Percentiles rank a stretch among this genome's conserved stretches.
phyloP scores from a whole-genome alignment of 2,113 vertebrate species.

The Lamprologus speciosus region DNA sequence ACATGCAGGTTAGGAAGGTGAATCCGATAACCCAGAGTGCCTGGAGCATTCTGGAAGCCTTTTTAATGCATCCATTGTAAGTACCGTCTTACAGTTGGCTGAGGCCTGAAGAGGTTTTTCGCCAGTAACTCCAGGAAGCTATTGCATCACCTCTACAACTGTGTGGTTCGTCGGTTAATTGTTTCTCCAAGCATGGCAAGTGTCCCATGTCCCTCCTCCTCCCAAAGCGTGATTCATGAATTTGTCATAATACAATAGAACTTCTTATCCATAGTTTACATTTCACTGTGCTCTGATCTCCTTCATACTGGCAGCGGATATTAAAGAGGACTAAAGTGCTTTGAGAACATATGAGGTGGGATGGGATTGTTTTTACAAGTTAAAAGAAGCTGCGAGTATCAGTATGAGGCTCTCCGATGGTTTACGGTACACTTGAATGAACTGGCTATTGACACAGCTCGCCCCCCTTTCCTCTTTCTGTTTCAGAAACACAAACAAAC shows the following conservation, averaged over 20 bases:
- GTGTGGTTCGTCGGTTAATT: not conserved
- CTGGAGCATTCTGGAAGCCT: not conserved
- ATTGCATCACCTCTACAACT: constrained; percentile 35
- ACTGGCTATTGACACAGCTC: constrained; percentile 19
- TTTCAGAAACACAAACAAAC: not conserved
- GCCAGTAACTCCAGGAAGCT: constrained; percentile 8
- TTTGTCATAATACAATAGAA: constrained; percentile 3
- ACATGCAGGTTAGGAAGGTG: not conserved
- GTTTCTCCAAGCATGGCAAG: not conserved
- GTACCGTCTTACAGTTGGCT: not conserved
- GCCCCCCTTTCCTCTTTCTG: not conserved
- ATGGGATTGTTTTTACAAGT: not conserved
- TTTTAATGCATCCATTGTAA: not conserved
- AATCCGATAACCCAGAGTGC: not conserved
- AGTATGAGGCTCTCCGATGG: constrained; percentile 20
- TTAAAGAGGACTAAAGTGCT: not conserved
- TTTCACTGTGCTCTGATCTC: not conserved
- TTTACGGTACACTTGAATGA: not conserved
- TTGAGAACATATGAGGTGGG: not conserved
- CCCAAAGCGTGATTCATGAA: constrained; percentile 2
- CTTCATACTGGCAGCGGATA: not conserved
- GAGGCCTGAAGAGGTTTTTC: not conserved
- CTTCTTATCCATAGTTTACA: not conserved
- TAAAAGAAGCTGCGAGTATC: constrained; percentile 5
- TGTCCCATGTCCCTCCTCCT: not conserved